Evolutionary conservation across 2,888 invertebrate genomes (phyloP).

Genomic region (Drosophila fungiperda): DNA sequence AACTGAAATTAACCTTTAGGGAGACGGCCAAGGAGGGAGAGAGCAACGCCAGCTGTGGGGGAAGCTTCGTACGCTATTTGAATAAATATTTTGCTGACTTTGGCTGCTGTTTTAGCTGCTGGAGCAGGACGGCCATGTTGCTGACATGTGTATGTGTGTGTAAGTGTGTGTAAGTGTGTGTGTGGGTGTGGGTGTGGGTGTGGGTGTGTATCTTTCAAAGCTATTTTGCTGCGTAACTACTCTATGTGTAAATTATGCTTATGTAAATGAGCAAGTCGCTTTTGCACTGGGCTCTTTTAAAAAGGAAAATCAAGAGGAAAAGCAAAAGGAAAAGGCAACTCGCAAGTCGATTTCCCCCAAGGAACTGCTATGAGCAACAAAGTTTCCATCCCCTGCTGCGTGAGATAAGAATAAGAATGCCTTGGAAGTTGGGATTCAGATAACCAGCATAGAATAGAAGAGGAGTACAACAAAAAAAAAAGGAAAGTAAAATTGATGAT

Average conservation of each 20-base stretch:
- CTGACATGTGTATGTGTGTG: constrained; percentile 13
- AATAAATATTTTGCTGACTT: constrained; percentile 84
- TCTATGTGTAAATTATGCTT: constrained; percentile 82
- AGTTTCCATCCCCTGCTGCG: constrained; percentile 66
- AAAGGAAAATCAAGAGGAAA: constrained; percentile 9
- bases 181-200: constrained; percentile 23
- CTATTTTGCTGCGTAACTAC: constrained; percentile 69
- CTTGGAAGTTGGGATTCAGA: constrained; percentile 37
- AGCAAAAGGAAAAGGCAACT: background rate
- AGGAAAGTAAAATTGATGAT: constrained; percentile 72
- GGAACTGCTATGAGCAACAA: constrained; percentile 52
- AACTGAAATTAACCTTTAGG: constrained; percentile 82
- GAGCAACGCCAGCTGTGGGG: background rate
- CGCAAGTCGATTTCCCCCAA: constrained; percentile 30
- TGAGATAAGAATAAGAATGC: constrained; percentile 46
- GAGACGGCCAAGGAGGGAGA: constrained; percentile 38
- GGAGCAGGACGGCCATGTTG: constrained; percentile 32
- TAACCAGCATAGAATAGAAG: constrained; percentile 28
- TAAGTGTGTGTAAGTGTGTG: constrained; percentile 12
- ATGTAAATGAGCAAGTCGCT: constrained; percentile 76
- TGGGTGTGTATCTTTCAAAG: constrained; percentile 35
- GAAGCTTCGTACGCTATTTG: constrained; percentile 76
- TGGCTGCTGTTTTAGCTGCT: constrained; percentile 51
- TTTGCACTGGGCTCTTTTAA: constrained; percentile 48
- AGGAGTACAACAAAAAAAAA: background rate